phyloP scores from a whole-genome alignment of 2,797 vertebrate genomes.

The Salarias fasciatus region DNA sequence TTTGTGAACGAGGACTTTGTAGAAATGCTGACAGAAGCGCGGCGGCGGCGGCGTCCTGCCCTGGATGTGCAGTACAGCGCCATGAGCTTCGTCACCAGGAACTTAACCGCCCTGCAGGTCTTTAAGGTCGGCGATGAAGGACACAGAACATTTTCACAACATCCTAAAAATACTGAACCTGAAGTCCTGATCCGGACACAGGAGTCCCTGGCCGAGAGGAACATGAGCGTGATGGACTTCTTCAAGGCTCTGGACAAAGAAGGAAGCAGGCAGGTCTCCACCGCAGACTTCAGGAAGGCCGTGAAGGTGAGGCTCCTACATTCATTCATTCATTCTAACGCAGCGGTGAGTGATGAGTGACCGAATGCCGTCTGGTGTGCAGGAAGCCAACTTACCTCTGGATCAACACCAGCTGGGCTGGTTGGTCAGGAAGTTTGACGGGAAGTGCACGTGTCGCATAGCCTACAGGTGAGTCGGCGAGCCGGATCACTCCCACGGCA shows the following conservation, averaged over 20 bases:
- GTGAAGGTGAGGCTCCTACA: constrained; percentile 33
- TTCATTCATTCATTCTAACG: too few relatives aligned
- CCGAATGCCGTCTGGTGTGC: not conserved
- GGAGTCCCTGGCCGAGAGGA: constrained; percentile 75
- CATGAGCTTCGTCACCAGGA: constrained; percentile 42
- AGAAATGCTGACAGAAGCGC: constrained; percentile 61
- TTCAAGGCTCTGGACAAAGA: constrained; percentile 76
- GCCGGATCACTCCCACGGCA: too few relatives aligned
- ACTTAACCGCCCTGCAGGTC: constrained; percentile 60
- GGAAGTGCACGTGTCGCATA: constrained; percentile 62
- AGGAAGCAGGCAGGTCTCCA: constrained; percentile 39
- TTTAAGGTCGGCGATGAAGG: constrained; percentile 65
- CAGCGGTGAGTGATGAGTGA: too few relatives aligned
- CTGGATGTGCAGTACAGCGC: constrained; percentile 66
- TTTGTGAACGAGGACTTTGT: constrained; percentile 70
- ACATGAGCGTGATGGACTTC: constrained; percentile 74
- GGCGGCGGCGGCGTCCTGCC: constrained; percentile 48
- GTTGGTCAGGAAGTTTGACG: constrained; percentile 72
- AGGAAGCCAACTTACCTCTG: constrained; percentile 75
- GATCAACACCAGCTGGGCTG: constrained; percentile 71
- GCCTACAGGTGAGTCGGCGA: constrained; percentile 73
- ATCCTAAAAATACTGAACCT: constrained; percentile 3
- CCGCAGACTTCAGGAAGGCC: constrained; percentile 42
- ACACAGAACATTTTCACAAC: not conserved
- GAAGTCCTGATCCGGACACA: constrained; percentile 35